Evolutionary conservation across 1,140 invertebrate genomes (phyloP).

Genomic region (Papilio dardanus): DNA sequence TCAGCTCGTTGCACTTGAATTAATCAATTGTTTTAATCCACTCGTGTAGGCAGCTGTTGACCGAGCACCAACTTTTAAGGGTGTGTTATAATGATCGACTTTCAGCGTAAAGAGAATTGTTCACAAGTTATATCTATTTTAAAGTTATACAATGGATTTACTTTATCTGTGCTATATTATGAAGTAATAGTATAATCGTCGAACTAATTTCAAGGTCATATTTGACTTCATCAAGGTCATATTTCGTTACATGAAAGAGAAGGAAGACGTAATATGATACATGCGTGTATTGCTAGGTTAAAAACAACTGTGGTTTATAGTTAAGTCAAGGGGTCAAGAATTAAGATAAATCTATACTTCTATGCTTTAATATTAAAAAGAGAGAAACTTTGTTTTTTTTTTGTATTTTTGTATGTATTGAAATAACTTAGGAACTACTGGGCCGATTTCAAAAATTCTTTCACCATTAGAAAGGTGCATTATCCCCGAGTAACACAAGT

Average conservation of each 20-base stretch:
- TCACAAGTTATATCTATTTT: neutral
- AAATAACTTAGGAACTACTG: too few relatives aligned
- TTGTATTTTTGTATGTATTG: too few relatives aligned
- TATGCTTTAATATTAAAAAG: too few relatives aligned
- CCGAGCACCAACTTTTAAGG: conserved; percentile 46
- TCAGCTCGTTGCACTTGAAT: conserved; percentile 70
- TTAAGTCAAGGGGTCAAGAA: too few relatives aligned
- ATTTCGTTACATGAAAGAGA: neutral
- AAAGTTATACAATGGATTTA: neutral
- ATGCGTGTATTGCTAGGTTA: neutral
- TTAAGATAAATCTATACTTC: too few relatives aligned
- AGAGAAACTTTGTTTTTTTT: too few relatives aligned
- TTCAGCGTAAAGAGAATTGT: neutral
- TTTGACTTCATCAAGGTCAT: too few relatives aligned
- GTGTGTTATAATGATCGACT: conserved; percentile 30
- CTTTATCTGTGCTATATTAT: neutral
- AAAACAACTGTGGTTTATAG: too few relatives aligned
- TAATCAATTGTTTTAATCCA: conserved; percentile 79
- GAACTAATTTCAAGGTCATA: neutral
- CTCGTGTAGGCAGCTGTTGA: conserved; percentile 67
- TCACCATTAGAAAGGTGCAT: too few relatives aligned
- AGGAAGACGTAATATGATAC: neutral
- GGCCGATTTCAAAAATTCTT: too few relatives aligned
- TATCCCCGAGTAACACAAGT: too few relatives aligned
- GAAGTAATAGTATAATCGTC: too few relatives aligned